Conservation (phyloP, 2,113 vertebrate species). For the Takifugu flavidus region DNA sequence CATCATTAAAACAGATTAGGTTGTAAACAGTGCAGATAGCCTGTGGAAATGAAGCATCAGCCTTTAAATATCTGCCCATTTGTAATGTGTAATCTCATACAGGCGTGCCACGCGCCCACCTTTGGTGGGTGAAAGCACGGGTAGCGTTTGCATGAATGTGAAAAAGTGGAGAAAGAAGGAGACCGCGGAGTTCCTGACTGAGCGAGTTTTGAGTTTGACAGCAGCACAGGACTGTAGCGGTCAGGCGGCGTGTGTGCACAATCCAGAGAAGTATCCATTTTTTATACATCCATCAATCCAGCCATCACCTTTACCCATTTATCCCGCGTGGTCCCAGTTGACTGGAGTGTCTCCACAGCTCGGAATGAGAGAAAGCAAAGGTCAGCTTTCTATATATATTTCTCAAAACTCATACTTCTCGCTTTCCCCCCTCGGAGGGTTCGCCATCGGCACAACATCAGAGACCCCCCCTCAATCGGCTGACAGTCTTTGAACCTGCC, state of each 20-base stretch:
- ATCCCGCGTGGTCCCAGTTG: not conserved
- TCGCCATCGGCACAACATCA: conserved; percentile 20
- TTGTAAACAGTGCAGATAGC: not conserved
- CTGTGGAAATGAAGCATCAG: not conserved
- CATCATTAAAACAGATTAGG: not conserved
- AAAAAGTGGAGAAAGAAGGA: no score
- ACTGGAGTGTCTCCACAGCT: conserved; percentile 12
- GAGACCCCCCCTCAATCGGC: conserved; percentile 4
- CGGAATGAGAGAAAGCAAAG: conserved; percentile 19
- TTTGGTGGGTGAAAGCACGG: not conserved
- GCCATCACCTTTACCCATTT: not conserved
- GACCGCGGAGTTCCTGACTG: no score
- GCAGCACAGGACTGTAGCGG: no score
- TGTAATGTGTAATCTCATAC: not conserved
- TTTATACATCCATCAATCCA: not conserved
- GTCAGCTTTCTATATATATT: conserved; percentile 15
- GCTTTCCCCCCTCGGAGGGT: conserved; percentile 2
- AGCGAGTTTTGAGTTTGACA: no score
- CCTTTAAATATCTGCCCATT: not conserved
- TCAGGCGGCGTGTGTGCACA: no score
- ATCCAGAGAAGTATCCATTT: no score
- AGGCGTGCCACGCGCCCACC: not conserved
- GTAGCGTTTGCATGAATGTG: no score
- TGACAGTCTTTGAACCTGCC: conserved; percentile 24
- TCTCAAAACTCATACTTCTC: conserved; percentile 7